These are phyloP conservation scores for Coendou prehensilis DNA, from an alignment of 2,797 vertebrate species.

Conservation along the genomic window DNA sequence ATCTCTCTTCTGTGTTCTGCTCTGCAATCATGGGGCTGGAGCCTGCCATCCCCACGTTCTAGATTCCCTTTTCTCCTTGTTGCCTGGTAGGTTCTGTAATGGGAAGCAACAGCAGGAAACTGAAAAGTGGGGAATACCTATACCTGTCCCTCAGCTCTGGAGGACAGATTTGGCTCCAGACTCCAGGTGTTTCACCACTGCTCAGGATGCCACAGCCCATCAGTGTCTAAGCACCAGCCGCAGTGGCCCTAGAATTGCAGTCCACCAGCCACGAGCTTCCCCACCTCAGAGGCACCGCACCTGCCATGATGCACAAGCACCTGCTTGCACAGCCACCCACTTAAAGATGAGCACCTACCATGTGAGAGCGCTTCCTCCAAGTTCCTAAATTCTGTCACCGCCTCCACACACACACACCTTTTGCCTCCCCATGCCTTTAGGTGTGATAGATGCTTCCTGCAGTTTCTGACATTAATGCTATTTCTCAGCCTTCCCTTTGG, in stretches of 20 bases:
- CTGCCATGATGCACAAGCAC: not conserved
- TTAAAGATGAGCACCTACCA: not conserved
- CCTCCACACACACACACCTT: not conserved
- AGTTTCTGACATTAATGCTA: not conserved
- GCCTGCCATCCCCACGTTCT: not conserved
- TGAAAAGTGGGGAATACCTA: not conserved
- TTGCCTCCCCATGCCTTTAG: not conserved
- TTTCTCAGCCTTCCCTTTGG: not conserved
- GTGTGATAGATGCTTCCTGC: not conserved
- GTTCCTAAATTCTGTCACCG: not conserved
- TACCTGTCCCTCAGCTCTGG: not conserved
- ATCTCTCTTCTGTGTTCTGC: not conserved
- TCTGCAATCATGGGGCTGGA: not conserved
- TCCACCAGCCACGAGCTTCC: not conserved
- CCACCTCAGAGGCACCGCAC: not conserved
- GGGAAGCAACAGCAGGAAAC: not conserved
- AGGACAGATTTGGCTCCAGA: not conserved
- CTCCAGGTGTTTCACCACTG: not conserved
- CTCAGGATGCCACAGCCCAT: no score
- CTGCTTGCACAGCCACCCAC: not conserved
- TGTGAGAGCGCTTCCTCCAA: not conserved
- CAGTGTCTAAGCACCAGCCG: not conserved
- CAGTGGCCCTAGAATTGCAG: not conserved
- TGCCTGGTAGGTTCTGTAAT: not conserved
- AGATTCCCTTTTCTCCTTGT: not conserved